These are phyloP conservation scores for Numida meleagris DNA, from an alignment of 2,113 vertebrate species.

Conservation along the genomic window DNA sequence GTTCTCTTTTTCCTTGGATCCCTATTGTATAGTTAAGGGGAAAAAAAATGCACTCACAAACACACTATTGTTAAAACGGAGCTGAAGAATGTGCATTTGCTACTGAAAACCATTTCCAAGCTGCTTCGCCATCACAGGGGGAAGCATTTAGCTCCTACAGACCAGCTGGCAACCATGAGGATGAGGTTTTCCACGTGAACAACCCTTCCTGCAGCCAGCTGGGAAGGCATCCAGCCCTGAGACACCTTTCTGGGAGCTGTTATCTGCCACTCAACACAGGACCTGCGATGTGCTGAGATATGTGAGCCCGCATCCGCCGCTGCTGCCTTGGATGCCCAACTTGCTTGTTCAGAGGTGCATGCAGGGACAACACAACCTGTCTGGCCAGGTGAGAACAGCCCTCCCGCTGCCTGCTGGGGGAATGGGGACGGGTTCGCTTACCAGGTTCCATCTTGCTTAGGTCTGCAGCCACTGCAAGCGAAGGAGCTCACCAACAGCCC, in stretches of 20 bases:
- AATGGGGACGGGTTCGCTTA: not conserved
- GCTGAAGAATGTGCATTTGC: not conserved
- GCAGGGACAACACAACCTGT: not conserved
- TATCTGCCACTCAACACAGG: not conserved
- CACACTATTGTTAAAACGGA: not conserved
- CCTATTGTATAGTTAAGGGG: constrained; percentile 10
- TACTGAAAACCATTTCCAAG: constrained; percentile 13
- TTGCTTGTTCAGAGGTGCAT: not conserved
- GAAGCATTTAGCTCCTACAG: not conserved
- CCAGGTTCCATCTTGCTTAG: not conserved
- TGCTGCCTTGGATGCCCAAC: accelerated
- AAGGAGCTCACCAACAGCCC: not conserved
- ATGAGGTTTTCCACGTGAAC: not conserved
- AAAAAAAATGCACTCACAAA: not conserved
- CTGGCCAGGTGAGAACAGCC: not conserved
- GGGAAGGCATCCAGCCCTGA: not conserved
- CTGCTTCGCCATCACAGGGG: not conserved
- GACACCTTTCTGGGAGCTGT: accelerated
- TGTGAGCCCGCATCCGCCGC: accelerated
- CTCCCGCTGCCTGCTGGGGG: not conserved
- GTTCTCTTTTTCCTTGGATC: not conserved
- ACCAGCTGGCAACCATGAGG: not conserved
- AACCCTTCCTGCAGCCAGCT: not conserved
- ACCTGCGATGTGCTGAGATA: accelerated
- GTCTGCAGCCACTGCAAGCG: not conserved